Percentiles rank a stretch among this genome's conserved stretches.
Evolutionary conservation across 2,888 invertebrate genomes (phyloP).

Genomic region (Drosophila gaucha): DNA sequence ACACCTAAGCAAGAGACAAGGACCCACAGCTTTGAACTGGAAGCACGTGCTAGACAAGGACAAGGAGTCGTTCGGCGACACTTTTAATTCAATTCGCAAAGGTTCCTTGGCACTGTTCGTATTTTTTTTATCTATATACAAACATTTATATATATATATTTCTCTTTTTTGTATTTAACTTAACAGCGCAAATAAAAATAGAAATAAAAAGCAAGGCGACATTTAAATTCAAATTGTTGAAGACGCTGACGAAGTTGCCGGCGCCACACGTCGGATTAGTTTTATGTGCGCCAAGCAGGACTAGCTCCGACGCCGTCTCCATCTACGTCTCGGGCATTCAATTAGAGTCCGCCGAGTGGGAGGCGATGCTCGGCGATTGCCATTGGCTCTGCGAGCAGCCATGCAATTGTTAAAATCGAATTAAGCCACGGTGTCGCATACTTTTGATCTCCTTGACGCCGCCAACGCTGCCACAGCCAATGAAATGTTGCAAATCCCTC

Average conservation of each 20-base stretch:
- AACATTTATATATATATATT: not conserved
- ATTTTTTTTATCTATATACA: conserved; percentile 3
- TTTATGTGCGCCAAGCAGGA: conserved; percentile 73
- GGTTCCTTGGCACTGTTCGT: conserved; percentile 62
- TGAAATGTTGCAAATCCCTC: conserved; percentile 71
- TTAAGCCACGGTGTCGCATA: conserved; percentile 81
- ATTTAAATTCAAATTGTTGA: conserved; percentile 79
- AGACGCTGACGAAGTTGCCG: conserved; percentile 74
- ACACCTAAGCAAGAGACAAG: conserved; percentile 44
- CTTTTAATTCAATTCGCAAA: conserved; percentile 79
- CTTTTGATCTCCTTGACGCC: conserved; percentile 76
- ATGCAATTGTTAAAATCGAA: conserved; percentile 80
- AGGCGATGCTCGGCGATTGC: conserved; percentile 44
- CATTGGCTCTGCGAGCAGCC: conserved; percentile 70
- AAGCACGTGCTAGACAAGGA: conserved; percentile 49
- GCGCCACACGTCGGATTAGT: conserved; percentile 83
- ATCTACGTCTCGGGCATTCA: conserved; percentile 51
- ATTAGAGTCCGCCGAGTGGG: conserved; percentile 52
- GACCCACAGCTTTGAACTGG: not conserved
- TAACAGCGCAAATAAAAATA: conserved; percentile 62
- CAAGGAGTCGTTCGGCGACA: conserved; percentile 73
- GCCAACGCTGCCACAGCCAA: conserved; percentile 61
- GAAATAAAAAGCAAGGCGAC: conserved; percentile 62
- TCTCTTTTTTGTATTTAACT: conserved; percentile 53
- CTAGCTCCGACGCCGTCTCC: conserved; percentile 7